Evolutionary conservation across 2,797 vertebrate species (phyloP), one percentile per base, ranked within the genome.

Genomic region (Masticophis lateralis): DNA sequence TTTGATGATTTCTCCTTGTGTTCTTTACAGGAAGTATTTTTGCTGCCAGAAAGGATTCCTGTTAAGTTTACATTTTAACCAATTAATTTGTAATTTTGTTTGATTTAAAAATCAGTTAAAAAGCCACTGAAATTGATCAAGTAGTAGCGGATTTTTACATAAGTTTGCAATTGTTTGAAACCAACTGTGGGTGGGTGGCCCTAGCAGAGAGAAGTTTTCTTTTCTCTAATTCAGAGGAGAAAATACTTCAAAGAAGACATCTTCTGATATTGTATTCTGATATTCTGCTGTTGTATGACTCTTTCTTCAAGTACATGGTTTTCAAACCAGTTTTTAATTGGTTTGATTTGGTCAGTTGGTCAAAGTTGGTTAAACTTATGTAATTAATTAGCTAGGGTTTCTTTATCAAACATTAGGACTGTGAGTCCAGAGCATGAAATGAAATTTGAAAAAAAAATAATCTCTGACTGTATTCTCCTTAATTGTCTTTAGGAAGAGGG

Each of bases 81-180:
- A 43, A 87, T 91, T 87, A 91, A 91, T 87, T 86, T 37, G 47
- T 53, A 57, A 37, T 87, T 63, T 87, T 51, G 87, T 53, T 91
- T 66, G 32, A 53, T 16, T 87, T n/a, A 53, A 87, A 87, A 60
- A 91, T 47, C 20, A 37, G 51, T 87, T 55, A 53, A 63, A 51
- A 91, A 66, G 20, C 3, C 37, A 12, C 13, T 5, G 27, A 79
- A 43, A 79, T 43, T 20, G 16, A 22, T 79, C 69, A 79, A 37
- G 28, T 79, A 79, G 69, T 79, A 20, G 18, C 2, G 4, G 7
- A 22, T 43, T 43, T 74, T 74, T 37, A 74, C 16, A 74, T 3
- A 1, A 37, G 32, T 74, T 74, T 74, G 69, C 20, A 74, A 74
- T 37, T 57, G 53, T 57, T 87, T 57, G n/a, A 87, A 87, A 32